These are phyloP conservation scores for Phyllotis vaccarum DNA, from an alignment of 2,797 vertebrate genomes.

Conservation along the genomic window DNA sequence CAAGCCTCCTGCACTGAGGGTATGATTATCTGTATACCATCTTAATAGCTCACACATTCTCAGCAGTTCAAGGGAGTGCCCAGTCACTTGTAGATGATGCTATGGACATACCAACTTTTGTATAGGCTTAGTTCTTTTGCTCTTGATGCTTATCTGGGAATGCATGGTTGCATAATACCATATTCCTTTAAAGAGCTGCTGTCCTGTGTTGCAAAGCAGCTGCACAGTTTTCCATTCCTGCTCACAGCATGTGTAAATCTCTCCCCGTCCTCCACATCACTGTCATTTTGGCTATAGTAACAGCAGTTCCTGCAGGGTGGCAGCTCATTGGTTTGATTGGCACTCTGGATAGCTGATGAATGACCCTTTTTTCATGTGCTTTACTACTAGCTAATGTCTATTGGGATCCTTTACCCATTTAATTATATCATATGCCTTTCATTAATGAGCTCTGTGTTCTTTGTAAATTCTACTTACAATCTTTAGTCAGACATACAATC, in stretches of 20 bases:
- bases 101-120: neutral
- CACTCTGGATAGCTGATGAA: no score
- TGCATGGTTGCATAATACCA: no score
- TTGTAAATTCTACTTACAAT: neutral
- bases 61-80: neutral
- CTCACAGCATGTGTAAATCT: fast-evolving
- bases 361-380: neutral
- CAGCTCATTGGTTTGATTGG: neutral
- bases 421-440: no score
- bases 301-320: no score
- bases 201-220: neutral
- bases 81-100: neutral
- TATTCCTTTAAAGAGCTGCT: neutral
- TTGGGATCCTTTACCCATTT: neutral
- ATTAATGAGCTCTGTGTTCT: neutral
- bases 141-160: neutral
- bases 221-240: no score
- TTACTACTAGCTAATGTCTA: neutral
- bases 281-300: no score
- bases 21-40: neutral
- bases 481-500: neutral
- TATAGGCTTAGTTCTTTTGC: neutral
- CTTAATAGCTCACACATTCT: neutral
- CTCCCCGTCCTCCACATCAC: neutral
- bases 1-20: neutral